Evolutionary conservation across 2,797 vertebrate genomes (phyloP).

Genomic region (Lacerta bilineata): DNA sequence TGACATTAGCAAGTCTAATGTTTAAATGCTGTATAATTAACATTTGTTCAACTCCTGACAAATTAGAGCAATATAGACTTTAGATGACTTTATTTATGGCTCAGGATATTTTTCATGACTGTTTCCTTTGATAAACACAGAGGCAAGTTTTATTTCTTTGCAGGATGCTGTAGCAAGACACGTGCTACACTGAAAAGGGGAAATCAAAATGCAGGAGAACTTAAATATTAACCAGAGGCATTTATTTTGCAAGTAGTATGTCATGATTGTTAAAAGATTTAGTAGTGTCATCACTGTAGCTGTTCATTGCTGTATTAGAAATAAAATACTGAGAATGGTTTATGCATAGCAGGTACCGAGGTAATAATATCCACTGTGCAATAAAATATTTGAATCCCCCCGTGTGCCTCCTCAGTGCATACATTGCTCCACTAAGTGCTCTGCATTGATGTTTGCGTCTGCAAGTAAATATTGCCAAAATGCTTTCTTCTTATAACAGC

Average conservation of each 20-base stretch:
- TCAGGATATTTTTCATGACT: constrained; percentile 64
- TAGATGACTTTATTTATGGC: constrained; percentile 77
- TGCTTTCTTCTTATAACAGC: constrained; percentile 76
- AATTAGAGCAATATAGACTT: constrained; percentile 67
- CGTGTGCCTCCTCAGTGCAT: constrained; percentile 67
- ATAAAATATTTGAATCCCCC: constrained; percentile 77
- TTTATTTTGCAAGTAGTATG: constrained; percentile 63
- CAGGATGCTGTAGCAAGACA: constrained; percentile 48
- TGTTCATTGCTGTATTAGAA: constrained; percentile 62
- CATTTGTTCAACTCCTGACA: constrained; percentile 80
- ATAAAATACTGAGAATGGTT: constrained; percentile 68
- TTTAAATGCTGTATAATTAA: constrained; percentile 83
- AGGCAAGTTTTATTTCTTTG: constrained; percentile 47
- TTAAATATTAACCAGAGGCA: constrained; percentile 69
- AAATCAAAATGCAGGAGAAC: constrained; percentile 55
- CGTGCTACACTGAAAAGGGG: constrained; percentile 59
- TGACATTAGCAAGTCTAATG: constrained; percentile 83
- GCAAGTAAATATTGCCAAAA: constrained; percentile 78
- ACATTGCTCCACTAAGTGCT: constrained; percentile 75
- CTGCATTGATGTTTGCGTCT: constrained; percentile 77
- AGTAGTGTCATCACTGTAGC: constrained; percentile 51
- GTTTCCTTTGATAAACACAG: constrained; percentile 70
- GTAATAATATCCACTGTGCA: constrained; percentile 61
- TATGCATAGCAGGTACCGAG: constrained; percentile 57
- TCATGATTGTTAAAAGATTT: constrained; percentile 70